Base-by-base conservation (phyloP, 2,888 invertebrate genomes). In the Diarsia mendica region DNA sequence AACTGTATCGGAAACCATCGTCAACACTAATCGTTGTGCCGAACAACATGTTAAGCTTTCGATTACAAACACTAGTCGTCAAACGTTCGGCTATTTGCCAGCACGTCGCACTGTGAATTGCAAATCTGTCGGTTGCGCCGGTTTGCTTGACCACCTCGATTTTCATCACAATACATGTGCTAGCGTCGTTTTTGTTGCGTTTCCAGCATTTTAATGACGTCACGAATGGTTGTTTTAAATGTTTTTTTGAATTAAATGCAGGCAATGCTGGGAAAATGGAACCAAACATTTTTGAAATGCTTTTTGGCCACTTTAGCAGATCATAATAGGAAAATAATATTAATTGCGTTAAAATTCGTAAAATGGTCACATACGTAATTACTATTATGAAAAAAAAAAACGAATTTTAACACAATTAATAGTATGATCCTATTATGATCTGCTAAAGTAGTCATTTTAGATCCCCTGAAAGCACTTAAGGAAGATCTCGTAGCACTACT, bases 21-120 rank as follows among this genome's bases (percentile, higher is more conserved):
- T 82, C 87, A 87, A 91, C 85, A 90, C 84, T 84, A 87, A 89
- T 88, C 87, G 86, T 72, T 77, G 75, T 75, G 63, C 87, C 84
- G 81, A 89, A 89, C 89, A 89, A 89, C 90, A 89, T 89, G 91
- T 90, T 89, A 91, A 89, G 85, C 89, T 86, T 85, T 85, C 89
- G 90, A 89, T 91, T 89, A 88, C 91, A 90, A 89, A 91, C 84
- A 90, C 84, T 78, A 84, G 89, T 87, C 71, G 84, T 89, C 89
- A 90, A 90, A 89, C 85, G 87, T 85, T 88, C 88, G 89, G 88
- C 88, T 90, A 87, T 90, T 91, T 91, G 90, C 87, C 89, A 91
- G 87, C 83, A 85, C 88, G 82, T 90, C 88, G 89, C 87, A 87
- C 80, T 90, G 88, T 88, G 91, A 91, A 92, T 92, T 91, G 88